Evolutionary conservation across 2,113 vertebrate genomes (phyloP).

Genomic region (Xenopus tropicalis): DNA sequence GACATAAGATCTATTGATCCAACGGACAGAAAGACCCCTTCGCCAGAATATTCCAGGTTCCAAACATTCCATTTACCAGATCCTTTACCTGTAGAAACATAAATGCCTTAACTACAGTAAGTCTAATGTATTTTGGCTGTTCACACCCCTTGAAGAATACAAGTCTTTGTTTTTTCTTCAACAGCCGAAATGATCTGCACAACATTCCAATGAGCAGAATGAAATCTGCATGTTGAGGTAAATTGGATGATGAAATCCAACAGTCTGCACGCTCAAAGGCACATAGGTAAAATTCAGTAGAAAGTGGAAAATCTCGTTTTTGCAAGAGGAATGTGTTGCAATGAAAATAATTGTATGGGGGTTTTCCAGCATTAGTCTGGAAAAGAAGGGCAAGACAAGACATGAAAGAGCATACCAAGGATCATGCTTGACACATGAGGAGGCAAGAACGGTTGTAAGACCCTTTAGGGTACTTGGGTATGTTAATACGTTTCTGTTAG

Average conservation of each 20-base stretch:
- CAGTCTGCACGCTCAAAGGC: neutral
- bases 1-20: no score
- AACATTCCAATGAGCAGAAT: neutral
- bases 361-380: slow-evolving; percentile 29
- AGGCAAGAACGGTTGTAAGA: slow-evolving; percentile 3
- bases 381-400: slow-evolving; percentile 26
- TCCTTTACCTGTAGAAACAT: no score
- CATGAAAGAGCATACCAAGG: slow-evolving; percentile 13
- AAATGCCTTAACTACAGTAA: no score
- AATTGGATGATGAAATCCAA: neutral
- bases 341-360: slow-evolving; percentile 34
- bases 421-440: neutral
- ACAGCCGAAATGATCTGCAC: neutral
- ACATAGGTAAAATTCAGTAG: neutral
- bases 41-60: no score
- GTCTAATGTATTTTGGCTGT: no score
- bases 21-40: no score
- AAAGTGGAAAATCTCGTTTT: slow-evolving; percentile 13
- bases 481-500: neutral
- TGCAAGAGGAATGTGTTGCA: slow-evolving; percentile 12
- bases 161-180: no score
- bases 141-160: no score
- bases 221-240: neutral
- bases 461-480: neutral
- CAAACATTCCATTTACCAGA: no score